Percentiles rank a stretch among this genome's conserved stretches.
Conservation (phyloP, 2,888 invertebrate species). For the Phengaris alcon region DNA sequence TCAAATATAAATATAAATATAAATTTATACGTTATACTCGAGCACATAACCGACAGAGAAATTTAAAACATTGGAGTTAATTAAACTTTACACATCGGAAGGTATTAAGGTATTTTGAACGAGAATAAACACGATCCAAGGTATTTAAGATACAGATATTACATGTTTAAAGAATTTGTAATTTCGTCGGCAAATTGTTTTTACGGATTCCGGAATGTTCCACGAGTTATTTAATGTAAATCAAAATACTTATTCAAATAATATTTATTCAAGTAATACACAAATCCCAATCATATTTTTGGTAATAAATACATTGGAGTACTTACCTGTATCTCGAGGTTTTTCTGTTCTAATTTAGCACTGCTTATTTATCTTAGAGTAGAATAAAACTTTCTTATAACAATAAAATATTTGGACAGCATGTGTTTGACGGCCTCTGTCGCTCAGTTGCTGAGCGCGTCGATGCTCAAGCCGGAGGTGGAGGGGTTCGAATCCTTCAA, state of each 20-base stretch:
- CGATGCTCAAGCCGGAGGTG: too few relatives aligned
- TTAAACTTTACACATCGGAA: constrained; percentile 20
- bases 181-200: constrained; percentile 1
- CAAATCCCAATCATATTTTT: too few relatives aligned
- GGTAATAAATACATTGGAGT: too few relatives aligned
- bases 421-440: too few relatives aligned
- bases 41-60: neutral
- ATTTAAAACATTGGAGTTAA: constrained; percentile 7
- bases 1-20: neutral
- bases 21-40: neutral
- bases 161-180: neutral
- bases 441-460: too few relatives aligned
- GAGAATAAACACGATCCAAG: constrained; percentile 24
- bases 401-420: too few relatives aligned
- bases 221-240: neutral
- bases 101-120: neutral
- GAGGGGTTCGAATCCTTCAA: too few relatives aligned
- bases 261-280: neutral
- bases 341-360: too few relatives aligned
- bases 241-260: neutral
- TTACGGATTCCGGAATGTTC: neutral
- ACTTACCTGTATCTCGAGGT: too few relatives aligned
- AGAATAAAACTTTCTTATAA: too few relatives aligned
- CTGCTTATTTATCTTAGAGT: too few relatives aligned
- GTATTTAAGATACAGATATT: constrained; percentile 10